A percentile compares a stretch with the other conserved stretches of the same genome.
These are phyloP conservation scores for Bradysia coprophila DNA, from an alignment of 1,140 invertebrate species.

Conservation along the genomic window DNA sequence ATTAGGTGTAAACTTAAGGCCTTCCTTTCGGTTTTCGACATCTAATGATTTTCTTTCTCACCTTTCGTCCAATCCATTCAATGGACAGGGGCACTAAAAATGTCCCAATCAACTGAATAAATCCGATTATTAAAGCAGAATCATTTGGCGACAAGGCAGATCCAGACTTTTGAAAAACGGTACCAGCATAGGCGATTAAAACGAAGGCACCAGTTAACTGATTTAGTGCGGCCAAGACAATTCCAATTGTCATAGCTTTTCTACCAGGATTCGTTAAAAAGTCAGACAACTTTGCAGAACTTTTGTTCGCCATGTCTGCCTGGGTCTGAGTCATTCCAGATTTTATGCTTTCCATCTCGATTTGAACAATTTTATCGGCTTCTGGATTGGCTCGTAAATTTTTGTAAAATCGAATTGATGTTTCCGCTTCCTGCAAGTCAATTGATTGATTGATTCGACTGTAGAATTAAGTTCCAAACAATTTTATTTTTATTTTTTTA, in stretches of 20 bases:
- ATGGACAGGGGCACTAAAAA: too few relatives aligned
- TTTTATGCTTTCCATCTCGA: not conserved
- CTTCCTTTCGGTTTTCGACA: too few relatives aligned
- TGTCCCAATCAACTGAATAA: conserved; percentile 25
- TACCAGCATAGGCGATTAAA: conserved; percentile 30
- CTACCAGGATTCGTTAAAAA: not conserved
- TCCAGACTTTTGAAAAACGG: conserved; percentile 44
- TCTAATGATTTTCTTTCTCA: too few relatives aligned
- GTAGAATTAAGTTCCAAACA: too few relatives aligned
- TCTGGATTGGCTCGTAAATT: conserved; percentile 11
- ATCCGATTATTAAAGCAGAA: conserved; percentile 61
- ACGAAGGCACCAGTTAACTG: conserved; percentile 32
- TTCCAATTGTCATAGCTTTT: conserved; percentile 8
- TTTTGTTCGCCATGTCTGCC: not conserved
- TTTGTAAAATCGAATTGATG: conserved; percentile 14
- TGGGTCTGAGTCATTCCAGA: not conserved
- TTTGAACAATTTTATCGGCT: conserved; percentile 13
- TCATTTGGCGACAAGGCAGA: conserved; percentile 32
- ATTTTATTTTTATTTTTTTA: too few relatives aligned
- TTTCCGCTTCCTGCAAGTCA: conserved; percentile 14
- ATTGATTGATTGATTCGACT: too few relatives aligned
- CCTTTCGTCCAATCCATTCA: not conserved
- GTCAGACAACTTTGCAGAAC: not conserved
- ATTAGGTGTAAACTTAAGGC: not conserved
- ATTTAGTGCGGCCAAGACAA: conserved; percentile 16